phyloP scores from a whole-genome alignment of 2,113 vertebrate species.

The Cephalopterus ornatus region DNA sequence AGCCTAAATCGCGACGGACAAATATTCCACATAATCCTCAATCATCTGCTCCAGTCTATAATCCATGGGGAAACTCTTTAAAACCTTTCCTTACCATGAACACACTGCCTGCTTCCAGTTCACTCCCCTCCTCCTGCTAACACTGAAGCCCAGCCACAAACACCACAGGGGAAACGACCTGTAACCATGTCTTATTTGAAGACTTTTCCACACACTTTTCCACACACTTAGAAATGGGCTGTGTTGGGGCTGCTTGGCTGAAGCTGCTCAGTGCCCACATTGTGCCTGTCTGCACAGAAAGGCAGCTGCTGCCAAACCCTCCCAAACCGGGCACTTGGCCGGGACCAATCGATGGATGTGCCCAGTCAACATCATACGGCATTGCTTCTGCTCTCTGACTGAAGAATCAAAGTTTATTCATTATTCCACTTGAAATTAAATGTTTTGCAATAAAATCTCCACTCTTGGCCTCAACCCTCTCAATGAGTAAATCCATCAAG shows the following conservation, averaged over 20 bases:
- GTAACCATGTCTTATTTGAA: neutral
- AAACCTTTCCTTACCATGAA: neutral
- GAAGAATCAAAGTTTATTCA: neutral
- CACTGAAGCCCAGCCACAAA: neutral
- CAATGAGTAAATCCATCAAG: neutral
- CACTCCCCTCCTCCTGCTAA: neutral
- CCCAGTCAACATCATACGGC: neutral
- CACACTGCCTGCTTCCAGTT: neutral
- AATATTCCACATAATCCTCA: neutral
- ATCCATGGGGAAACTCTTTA: neutral
- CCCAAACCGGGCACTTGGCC: neutral
- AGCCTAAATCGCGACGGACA: neutral
- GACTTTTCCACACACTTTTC: too few relatives aligned
- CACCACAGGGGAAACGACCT: accelerated
- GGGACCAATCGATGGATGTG: neutral
- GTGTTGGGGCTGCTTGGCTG: neutral
- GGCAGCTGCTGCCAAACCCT: neutral
- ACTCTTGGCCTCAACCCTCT: neutral
- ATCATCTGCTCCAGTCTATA: neutral
- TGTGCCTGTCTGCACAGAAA: neutral
- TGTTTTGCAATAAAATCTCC: neutral
- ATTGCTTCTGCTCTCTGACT: neutral
- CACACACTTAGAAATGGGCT: neutral
- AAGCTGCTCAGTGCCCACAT: accelerated
- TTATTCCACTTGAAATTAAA: neutral